Conservation (phyloP, 2,797 vertebrate species). For the Lepidocolaptes lacrymiger region DNA sequence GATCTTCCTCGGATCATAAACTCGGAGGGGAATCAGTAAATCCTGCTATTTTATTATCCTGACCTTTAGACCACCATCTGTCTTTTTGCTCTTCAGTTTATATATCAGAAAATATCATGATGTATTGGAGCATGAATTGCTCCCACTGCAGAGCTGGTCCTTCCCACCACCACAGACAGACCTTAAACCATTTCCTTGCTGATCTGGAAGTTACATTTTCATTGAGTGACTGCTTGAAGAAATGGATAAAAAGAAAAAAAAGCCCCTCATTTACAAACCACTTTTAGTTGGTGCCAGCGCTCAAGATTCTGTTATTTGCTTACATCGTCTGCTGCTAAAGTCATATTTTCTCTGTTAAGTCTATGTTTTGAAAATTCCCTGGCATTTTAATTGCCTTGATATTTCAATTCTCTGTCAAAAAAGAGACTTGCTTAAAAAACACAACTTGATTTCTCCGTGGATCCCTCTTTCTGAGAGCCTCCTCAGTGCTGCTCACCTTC, state of each 20-base stretch:
- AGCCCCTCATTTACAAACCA: not conserved
- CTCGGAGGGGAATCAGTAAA: not conserved
- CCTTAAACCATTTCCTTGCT: not conserved
- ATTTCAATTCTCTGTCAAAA: conserved; percentile 4
- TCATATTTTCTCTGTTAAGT: not conserved
- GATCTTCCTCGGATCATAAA: not conserved
- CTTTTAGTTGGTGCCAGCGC: not conserved
- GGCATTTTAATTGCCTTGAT: conserved; percentile 14
- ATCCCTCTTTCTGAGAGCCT: not conserved
- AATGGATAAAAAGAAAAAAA: not conserved
- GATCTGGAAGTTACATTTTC: conserved; percentile 5
- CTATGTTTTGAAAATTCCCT: not conserved
- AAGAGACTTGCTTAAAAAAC: not conserved
- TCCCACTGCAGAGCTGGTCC: not conserved
- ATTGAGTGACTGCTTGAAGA: conserved; percentile 5
- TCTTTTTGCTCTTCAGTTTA: not conserved
- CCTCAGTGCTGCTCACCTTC: not conserved
- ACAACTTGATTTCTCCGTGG: not conserved
- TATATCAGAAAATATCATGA: not conserved
- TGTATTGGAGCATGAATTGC: not conserved
- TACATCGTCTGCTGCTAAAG: not conserved
- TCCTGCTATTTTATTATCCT: not conserved
- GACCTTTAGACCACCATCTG: conserved; percentile 31
- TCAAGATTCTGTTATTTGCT: not conserved
- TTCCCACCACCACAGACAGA: not conserved